A percentile compares a stretch with the other conserved stretches of the same genome.
Evolutionary conservation across 2,113 vertebrate species (phyloP).

Genomic region (Rattus rattus): DNA sequence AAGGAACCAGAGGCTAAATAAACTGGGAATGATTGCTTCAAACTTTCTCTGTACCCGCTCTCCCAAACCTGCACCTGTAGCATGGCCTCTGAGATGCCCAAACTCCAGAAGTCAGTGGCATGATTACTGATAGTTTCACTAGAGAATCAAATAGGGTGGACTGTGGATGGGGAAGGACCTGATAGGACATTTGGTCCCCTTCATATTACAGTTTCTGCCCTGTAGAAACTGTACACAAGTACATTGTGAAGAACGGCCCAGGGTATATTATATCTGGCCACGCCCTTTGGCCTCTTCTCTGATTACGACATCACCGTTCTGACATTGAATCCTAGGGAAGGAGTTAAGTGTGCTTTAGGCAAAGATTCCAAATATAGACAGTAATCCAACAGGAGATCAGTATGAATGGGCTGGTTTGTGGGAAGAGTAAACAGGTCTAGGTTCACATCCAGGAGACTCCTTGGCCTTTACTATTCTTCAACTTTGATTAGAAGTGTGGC

Average conservation of each 20-base stretch:
- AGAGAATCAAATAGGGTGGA: not conserved
- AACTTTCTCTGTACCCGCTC: not conserved
- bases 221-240: not conserved
- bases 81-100: not conserved
- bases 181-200: not conserved
- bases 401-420: not conserved
- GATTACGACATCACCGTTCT: conserved; percentile 47
- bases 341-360: not conserved
- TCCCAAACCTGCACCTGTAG: not conserved
- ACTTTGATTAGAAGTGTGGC: not conserved
- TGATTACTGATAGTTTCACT: not conserved
- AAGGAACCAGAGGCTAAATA: conserved; percentile 2
- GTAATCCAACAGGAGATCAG: not conserved
- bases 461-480: not conserved
- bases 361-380: not conserved
- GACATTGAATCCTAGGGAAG: conserved; percentile 8
- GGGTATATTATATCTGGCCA: not conserved
- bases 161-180: not conserved
- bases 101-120: not conserved
- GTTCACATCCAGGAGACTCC: not conserved
- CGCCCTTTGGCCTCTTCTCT: not conserved
- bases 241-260: not conserved
- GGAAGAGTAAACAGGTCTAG: not conserved
- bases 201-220: not conserved
- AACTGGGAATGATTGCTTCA: not conserved